Conservation (phyloP, 2,888 invertebrate genomes). For the Acleris literana region DNA sequence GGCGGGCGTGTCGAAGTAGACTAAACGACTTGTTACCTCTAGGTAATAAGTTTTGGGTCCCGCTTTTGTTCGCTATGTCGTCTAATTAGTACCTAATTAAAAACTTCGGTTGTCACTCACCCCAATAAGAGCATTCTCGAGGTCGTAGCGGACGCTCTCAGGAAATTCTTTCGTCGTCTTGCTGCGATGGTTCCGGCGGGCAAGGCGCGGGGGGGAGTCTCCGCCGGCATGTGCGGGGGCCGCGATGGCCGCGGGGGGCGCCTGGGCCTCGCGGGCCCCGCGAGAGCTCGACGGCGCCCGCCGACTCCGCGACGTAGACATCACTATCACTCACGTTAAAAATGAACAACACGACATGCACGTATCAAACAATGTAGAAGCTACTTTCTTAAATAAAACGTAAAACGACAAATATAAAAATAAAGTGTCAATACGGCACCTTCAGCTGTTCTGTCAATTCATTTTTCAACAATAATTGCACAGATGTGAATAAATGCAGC, state of each 20-base stretch:
- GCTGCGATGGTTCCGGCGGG: slow-evolving; percentile 43
- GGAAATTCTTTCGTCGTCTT: slow-evolving; percentile 63
- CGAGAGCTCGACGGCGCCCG: slow-evolving; percentile 43
- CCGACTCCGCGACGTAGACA: slow-evolving; percentile 54
- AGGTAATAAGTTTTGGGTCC: no score
- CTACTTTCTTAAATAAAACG: slow-evolving; percentile 48
- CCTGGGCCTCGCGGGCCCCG: slow-evolving; percentile 18
- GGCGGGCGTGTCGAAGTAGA: no score
- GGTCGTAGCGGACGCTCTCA: slow-evolving; percentile 65
- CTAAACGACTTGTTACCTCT: no score
- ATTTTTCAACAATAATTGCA: slow-evolving; percentile 15
- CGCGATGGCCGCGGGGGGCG: slow-evolving; percentile 4
- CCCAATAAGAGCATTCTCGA: slow-evolving; percentile 72
- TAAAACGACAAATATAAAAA: slow-evolving; percentile 53
- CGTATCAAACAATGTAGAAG: slow-evolving; percentile 24
- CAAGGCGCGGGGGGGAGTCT: no score
- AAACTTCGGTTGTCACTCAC: slow-evolving; percentile 52
- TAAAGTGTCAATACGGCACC: slow-evolving; percentile 50
- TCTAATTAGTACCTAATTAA: no score
- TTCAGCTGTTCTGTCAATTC: slow-evolving; percentile 54
- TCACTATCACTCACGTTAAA: slow-evolving; percentile 41
- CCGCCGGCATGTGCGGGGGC: no score
- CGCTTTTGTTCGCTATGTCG: no score
- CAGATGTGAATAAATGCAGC: slow-evolving; percentile 9
- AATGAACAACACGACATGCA: slow-evolving; percentile 22